Evolutionary conservation across 2,888 invertebrate species (phyloP), one percentile per base, ranked within the genome.

Genomic region (Sesamia inferens): DNA sequence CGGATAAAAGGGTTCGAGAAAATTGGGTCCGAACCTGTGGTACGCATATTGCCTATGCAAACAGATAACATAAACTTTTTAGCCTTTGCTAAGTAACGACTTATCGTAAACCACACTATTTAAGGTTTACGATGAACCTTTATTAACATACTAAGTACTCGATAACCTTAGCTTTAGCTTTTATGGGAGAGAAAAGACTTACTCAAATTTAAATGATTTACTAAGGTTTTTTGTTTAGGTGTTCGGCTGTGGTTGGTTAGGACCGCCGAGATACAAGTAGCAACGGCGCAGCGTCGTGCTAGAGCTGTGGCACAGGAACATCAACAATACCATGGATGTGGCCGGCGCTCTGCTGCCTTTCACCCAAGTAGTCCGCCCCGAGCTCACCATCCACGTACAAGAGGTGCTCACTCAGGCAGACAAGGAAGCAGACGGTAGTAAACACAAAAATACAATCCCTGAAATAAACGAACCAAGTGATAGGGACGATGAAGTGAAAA

Each of bases 191-290:
- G 8, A 64, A 31, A 72, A n/a, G 0, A 19, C 6, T 22, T 55
- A 16, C 14, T 44, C 2, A 51, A 24, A 55, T 44, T 1, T 8
- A 39, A 54, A n/a, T n/a, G 7, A 14, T 44, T 64, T 8, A 64
- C 19, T 48, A 13, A 0, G 14, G 51, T 44, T 22, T 74, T 75
- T 70, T 78, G 51, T 69, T 0, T 59, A 98, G 95, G 95, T 97
- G 89, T 97, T 97, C 95, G 97, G 97, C 67, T 97, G 97, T 92
- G 97, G 97, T 65, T 97, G 97, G 97, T 96, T 97, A 68, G 97
- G 97, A 0, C 97, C 97, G 39, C 96, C 96, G 22, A 93, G 97
- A 84, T 97, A 97, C 95, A 97, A 97, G 97, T 97, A 97, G 97
- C 97, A 97, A 92, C 94, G 96, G 94, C 95, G 96, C 87, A 96